These are phyloP conservation scores for Propsilocerus akamusi DNA, from an alignment of 1,140 invertebrate species.

Conservation along the genomic window DNA sequence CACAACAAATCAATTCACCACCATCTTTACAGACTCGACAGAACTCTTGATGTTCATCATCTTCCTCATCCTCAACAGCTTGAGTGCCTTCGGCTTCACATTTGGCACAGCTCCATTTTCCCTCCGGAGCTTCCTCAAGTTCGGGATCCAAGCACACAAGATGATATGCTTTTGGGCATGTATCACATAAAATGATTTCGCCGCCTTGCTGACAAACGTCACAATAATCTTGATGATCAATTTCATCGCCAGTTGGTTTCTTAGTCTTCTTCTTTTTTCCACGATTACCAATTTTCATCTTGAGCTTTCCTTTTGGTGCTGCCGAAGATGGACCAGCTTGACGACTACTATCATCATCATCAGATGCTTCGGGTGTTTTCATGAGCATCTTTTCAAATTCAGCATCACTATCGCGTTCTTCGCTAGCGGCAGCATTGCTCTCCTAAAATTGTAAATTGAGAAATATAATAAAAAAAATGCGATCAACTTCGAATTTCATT, in stretches of 20 bases:
- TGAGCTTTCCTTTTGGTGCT: constrained; percentile 56
- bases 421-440: constrained; percentile 41
- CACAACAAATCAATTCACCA: constrained; percentile 93
- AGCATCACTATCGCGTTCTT: constrained; percentile 75
- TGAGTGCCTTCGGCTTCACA: constrained; percentile 82
- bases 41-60: constrained; percentile 93
- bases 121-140: constrained; percentile 94
- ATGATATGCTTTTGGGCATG: constrained; percentile 96
- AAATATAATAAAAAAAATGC: neutral
- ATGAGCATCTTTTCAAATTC: constrained; percentile 91
- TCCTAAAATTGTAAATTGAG: neutral
- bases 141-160: constrained; percentile 96
- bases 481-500: neutral
- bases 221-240: constrained; percentile 99
- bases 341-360: constrained; percentile 25
- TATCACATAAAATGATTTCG: constrained; percentile 99
- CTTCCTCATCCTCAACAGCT: constrained; percentile 54
- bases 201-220: constrained; percentile 99
- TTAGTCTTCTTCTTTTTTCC: constrained; percentile 83
- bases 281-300: constrained; percentile 83
- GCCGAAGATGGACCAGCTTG: constrained; percentile 23
- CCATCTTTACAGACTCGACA: constrained; percentile 96
- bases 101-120: constrained; percentile 98
- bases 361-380: constrained; percentile 53
- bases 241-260: constrained; percentile 62